phyloP scores from a whole-genome alignment of 35 echinoderm and acorn worm genomes.

The Holothuria glaberrima region DNA sequence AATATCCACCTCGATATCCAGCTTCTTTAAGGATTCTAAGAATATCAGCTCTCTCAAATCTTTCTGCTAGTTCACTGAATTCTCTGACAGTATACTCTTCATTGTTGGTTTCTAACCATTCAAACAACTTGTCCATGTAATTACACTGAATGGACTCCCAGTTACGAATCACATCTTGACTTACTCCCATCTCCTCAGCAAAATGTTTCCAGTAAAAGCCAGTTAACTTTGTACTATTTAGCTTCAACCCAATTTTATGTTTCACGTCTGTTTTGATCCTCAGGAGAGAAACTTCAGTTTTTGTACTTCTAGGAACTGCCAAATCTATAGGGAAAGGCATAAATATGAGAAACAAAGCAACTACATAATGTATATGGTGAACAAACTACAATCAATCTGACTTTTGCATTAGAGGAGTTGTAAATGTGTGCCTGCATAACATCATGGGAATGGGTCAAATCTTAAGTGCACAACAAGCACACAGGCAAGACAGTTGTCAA shows the following conservation, averaged over 20 bases:
- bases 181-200: constrained; percentile 33
- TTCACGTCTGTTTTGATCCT: not conserved
- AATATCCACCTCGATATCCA: no score
- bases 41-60: constrained; percentile 27
- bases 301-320: not conserved
- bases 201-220: constrained; percentile 44
- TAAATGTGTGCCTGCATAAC: no score
- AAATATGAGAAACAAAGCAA: not conserved
- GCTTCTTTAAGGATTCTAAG: not conserved
- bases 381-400: not conserved
- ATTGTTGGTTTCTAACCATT: constrained; percentile 23
- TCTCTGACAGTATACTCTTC: constrained; percentile 31
- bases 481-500: no score
- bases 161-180: not conserved
- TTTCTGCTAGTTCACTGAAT: not conserved
- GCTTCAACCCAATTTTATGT: not conserved
- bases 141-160: constrained; percentile 30
- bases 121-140: constrained; percentile 46
- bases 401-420: no score
- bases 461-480: no score
- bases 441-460: no score
- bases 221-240: constrained; percentile 17
- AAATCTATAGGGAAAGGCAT: not conserved
- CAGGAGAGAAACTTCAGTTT: not conserved
- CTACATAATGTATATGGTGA: not conserved